Percentiles rank a stretch among this genome's conserved stretches.
These are phyloP conservation scores for Gorsachius goisagi DNA, from an alignment of 2,113 vertebrate genomes.

Conservation along the genomic window DNA sequence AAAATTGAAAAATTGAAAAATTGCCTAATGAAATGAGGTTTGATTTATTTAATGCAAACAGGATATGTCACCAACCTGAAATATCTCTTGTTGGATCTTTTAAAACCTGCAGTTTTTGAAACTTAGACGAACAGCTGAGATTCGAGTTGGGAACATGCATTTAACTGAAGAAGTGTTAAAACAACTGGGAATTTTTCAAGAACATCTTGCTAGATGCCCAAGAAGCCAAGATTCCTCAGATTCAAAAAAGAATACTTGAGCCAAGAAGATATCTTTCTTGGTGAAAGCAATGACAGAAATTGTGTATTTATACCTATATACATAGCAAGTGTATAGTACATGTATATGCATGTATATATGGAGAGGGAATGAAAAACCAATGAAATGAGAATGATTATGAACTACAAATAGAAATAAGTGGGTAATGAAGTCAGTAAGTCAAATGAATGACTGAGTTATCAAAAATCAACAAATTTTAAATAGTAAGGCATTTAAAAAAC, in stretches of 20 bases:
- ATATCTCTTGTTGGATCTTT: neutral
- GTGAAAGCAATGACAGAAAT: neutral
- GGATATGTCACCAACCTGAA: slow-evolving; percentile 14
- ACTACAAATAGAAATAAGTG: neutral
- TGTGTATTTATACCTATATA: neutral
- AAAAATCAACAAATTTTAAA: neutral
- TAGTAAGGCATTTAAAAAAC: neutral
- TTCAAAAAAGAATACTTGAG: neutral
- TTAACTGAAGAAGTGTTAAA: neutral
- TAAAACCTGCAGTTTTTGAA: neutral
- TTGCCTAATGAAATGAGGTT: slow-evolving; percentile 22
- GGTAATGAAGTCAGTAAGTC: neutral
- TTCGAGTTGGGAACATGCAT: neutral
- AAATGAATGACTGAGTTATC: neutral
- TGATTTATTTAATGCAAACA: slow-evolving; percentile 58
- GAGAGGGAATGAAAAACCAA: neutral
- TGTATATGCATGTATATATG: neutral
- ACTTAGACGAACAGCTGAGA: neutral
- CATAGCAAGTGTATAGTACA: neutral
- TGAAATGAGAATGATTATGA: neutral
- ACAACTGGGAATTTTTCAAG: neutral
- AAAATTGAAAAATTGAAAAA: slow-evolving; percentile 52
- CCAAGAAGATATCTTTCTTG: neutral
- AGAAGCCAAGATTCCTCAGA: neutral
- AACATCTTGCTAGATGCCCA: neutral